Conservation (phyloP, 2,797 vertebrate genomes). For the Rhincodon typus region DNA sequence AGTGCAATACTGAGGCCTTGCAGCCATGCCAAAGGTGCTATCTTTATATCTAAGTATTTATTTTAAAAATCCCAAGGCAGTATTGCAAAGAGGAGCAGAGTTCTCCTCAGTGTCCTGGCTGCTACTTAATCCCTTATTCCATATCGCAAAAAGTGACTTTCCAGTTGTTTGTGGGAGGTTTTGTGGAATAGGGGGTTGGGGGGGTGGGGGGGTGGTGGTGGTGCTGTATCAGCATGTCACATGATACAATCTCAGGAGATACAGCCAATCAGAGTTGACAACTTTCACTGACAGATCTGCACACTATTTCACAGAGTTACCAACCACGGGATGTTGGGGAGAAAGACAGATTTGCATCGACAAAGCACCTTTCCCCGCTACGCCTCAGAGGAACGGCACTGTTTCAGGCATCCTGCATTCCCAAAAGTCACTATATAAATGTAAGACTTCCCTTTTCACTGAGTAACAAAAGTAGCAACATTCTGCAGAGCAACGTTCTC, state of each 20-base stretch:
- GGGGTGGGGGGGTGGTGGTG: rapidly evolving
- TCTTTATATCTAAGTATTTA: too few species aligned
- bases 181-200: too few species aligned
- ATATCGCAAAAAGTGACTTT: too few species aligned
- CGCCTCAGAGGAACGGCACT: not conserved
- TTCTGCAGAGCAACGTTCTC: not conserved
- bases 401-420: not conserved
- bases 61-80: too few species aligned
- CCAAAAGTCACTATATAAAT: not conserved
- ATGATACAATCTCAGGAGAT: not conserved
- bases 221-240: not conserved
- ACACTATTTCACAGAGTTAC: not conserved
- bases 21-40: too few species aligned
- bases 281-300: not conserved
- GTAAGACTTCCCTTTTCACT: not conserved
- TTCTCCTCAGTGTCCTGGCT: too few species aligned
- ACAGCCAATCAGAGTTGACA: not conserved
- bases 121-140: too few species aligned
- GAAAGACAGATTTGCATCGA: not conserved
- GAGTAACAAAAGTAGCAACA: not conserved
- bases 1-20: too few species aligned
- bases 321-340: not conserved
- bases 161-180: too few species aligned
- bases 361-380: not conserved
- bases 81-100: too few species aligned